Base-by-base conservation (phyloP, 1,140 invertebrate genomes). In the Bactericera cockerelli region DNA sequence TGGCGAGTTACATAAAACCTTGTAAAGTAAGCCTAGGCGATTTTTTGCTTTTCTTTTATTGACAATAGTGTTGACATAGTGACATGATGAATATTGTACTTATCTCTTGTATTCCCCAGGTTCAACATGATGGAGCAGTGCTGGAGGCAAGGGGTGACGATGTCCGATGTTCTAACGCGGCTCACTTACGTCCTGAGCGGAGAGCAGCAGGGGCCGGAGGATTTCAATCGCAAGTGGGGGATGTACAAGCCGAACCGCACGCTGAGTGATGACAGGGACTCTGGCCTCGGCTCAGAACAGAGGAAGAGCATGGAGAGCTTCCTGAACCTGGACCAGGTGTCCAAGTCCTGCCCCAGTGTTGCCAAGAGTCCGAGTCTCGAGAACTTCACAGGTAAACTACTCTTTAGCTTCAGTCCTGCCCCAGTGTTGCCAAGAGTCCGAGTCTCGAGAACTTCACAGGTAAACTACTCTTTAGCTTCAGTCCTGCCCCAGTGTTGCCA, bases 351-450 rank as follows among this genome's bases (percentile, higher is more conserved):
- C 56, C 63, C 42, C 4, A 19, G 10, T 49, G 22, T 49, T n/a
- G 42, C 42, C n/a, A 61, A 66, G 22, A 73, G 72, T 58, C 73
- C 76, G 1, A 79, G 78, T 63, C 67, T 80, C 4, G 75, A 77
- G 59, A 76, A 79, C 65, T 64, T 80, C 22, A 1, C 70, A 73
- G 42, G 42, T 49, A n/a, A 49, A 16, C 19, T 56, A 74, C 73
- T 31, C n/a, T n/a, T n/a, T n/a, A n/a, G n/a, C n/a, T n/a, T n/a
- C n/a, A n/a, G n/a, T n/a, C n/a, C n/a, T n/a, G n/a, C n/a, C n/a
- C n/a, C n/a, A n/a, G n/a, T n/a, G n/a, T n/a, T n/a, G n/a, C n/a
- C n/a, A n/a, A n/a, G n/a, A n/a, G n/a, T n/a, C n/a, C n/a, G n/a
- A n/a, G n/a, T n/a, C n/a, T n/a, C n/a, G n/a, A n/a, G n/a, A n/a